Evolutionary conservation across 2,797 vertebrate genomes (phyloP).

Genomic region (Spinus olivaceus): DNA sequence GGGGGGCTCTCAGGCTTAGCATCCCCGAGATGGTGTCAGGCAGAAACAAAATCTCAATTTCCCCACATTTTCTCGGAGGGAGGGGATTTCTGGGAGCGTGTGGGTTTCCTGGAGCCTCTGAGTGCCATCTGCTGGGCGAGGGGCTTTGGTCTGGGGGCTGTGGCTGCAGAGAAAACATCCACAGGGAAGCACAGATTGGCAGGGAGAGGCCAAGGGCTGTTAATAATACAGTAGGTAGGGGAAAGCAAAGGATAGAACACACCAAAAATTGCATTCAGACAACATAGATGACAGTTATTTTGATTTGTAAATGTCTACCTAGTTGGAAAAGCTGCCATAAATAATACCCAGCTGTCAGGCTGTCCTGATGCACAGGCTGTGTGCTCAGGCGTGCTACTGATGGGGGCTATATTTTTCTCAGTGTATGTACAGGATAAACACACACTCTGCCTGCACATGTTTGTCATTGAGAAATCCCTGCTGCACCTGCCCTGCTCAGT

Average conservation of each 20-base stretch:
- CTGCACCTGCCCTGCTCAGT: conserved; percentile 22
- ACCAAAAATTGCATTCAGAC: conserved; percentile 50
- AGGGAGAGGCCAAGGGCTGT: neutral
- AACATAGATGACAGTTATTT: conserved; percentile 68
- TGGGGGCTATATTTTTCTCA: conserved; percentile 57
- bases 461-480: conserved; percentile 51
- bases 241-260: conserved; percentile 38
- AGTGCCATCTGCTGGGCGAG: conserved; percentile 48
- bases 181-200: neutral
- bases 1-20: neutral
- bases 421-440: conserved; percentile 42
- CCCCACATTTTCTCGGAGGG: rapidly evolving
- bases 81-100: neutral
- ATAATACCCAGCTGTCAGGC: conserved; percentile 64
- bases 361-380: neutral
- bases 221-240: conserved; percentile 30
- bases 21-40: neutral
- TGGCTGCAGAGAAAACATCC: neutral
- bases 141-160: neutral
- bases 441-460: conserved; percentile 20
- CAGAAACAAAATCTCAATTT: neutral
- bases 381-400: conserved; percentile 1
- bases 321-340: conserved; percentile 58
- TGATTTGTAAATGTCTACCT: conserved; percentile 72
- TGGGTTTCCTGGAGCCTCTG: neutral